Conservation (phyloP, 2,888 invertebrate species). For the Macrophya annulata region DNA sequence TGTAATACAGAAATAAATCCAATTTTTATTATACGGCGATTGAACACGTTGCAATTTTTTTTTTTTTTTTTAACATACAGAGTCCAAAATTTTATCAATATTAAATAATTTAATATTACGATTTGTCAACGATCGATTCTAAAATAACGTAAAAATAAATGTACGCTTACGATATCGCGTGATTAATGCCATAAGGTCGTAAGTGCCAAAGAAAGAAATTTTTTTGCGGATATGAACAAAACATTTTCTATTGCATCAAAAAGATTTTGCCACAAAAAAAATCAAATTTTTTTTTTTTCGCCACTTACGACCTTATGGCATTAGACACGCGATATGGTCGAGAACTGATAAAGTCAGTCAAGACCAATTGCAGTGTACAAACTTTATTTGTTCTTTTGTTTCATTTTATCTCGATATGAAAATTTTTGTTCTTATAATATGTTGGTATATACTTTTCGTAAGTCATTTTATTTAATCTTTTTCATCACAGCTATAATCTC, state of each 20-base stretch:
- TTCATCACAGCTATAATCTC: not conserved
- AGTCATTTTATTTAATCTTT: not conserved
- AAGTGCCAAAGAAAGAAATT: too few species aligned
- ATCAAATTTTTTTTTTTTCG: too few species aligned
- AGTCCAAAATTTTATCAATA: not conserved
- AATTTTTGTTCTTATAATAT: not conserved
- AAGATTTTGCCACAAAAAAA: too few species aligned
- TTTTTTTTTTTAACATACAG: not conserved
- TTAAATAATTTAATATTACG: not conserved
- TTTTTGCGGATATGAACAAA: too few species aligned
- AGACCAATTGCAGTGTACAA: not conserved
- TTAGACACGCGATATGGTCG: too few species aligned
- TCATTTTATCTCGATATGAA: slow-evolving; percentile 5
- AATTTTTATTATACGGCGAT: not conserved
- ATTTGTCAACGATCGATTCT: not conserved
- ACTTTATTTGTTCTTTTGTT: not conserved
- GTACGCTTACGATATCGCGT: too few species aligned
- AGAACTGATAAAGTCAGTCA: not conserved
- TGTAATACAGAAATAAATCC: not conserved
- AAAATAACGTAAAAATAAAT: not conserved
- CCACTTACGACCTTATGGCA: too few species aligned
- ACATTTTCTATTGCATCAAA: too few species aligned
- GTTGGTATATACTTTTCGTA: not conserved
- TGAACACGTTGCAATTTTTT: not conserved
- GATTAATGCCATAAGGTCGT: too few species aligned